These are phyloP conservation scores for Thera britannica DNA, from an alignment of 2,888 invertebrate genomes.

Conservation along the genomic window DNA sequence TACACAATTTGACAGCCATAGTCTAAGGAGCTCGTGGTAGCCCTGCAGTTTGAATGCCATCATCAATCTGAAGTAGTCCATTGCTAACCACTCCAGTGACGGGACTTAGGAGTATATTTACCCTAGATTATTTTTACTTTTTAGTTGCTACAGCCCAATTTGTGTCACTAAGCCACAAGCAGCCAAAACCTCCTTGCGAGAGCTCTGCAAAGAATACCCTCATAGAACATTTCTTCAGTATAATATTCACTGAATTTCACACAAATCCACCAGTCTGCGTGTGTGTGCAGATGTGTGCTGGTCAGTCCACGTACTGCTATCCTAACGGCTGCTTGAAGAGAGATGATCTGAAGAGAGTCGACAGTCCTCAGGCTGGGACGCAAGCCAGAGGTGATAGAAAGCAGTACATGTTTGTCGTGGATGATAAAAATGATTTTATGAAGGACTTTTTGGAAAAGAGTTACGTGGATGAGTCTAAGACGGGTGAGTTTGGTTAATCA, in stretches of 20 bases:
- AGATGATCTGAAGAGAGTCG: constrained; percentile 44
- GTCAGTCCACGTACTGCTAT: constrained; percentile 72
- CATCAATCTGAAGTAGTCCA: no score
- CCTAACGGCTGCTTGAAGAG: constrained; percentile 69
- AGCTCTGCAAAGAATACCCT: constrained; percentile 48
- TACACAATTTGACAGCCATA: no score
- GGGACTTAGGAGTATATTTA: no score
- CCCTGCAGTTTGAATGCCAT: no score
- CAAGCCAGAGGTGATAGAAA: constrained; percentile 45
- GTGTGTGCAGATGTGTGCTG: constrained; percentile 57
- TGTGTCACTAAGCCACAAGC: constrained; percentile 34
- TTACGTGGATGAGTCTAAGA: constrained; percentile 43
- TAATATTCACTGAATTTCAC: constrained; percentile 71
- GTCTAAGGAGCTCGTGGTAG: no score
- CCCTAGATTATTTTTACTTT: constrained; percentile 34
- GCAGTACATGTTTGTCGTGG: constrained; percentile 54
- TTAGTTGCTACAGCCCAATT: constrained; percentile 52
- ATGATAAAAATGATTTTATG: constrained; percentile 54
- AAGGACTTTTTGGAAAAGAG: constrained; percentile 51
- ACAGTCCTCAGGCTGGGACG: constrained; percentile 33
- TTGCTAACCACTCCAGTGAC: no score
- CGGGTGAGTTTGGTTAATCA: constrained; percentile 24
- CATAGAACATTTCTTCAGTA: constrained; percentile 71
- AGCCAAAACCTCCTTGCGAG: constrained; percentile 49
- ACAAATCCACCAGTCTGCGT: constrained; percentile 65